Evolutionary conservation across 2,113 vertebrate species (phyloP).

Genomic region (Semicossyphus pulcher): DNA sequence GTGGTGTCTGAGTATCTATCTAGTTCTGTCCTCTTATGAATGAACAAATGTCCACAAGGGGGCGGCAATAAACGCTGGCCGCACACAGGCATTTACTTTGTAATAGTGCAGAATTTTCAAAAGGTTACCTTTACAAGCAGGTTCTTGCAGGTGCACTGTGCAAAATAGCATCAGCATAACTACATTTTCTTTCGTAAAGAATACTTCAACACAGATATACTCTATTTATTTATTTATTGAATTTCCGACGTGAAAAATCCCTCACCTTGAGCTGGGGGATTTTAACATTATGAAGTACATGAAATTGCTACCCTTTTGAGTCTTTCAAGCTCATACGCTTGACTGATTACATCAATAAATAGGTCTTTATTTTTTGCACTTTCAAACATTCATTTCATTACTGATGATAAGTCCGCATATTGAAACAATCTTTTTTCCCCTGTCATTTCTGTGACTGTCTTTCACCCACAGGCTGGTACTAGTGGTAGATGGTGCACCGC

Average conservation of each 20-base stretch:
- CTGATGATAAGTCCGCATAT: too few species aligned
- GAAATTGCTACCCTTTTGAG: too few species aligned
- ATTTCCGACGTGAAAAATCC: too few species aligned
- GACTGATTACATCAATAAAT: too few species aligned
- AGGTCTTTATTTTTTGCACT: too few species aligned
- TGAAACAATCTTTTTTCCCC: too few species aligned
- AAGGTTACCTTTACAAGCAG: not conserved
- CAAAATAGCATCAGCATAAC: not conserved
- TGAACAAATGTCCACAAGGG: slow-evolving; percentile 41
- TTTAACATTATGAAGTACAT: too few species aligned
- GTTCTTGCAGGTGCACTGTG: not conserved
- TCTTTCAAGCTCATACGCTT: too few species aligned
- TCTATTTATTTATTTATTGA: too few species aligned
- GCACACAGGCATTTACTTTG: not conserved
- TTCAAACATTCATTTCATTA: too few species aligned
- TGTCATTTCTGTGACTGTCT: too few species aligned
- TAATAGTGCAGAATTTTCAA: not conserved
- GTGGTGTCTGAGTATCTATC: not conserved
- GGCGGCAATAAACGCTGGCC: slow-evolving; percentile 11
- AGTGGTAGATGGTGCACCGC: slow-evolving; percentile 55
- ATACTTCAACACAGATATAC: not conserved
- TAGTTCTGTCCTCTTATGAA: not conserved
- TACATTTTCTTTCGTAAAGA: not conserved
- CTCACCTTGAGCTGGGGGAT: too few species aligned
- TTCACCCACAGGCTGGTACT: not conserved